Evolutionary conservation across 2,888 invertebrate genomes (phyloP), one percentile per base, ranked within the genome.

Genomic region (Leptopterna dolabrata): DNA sequence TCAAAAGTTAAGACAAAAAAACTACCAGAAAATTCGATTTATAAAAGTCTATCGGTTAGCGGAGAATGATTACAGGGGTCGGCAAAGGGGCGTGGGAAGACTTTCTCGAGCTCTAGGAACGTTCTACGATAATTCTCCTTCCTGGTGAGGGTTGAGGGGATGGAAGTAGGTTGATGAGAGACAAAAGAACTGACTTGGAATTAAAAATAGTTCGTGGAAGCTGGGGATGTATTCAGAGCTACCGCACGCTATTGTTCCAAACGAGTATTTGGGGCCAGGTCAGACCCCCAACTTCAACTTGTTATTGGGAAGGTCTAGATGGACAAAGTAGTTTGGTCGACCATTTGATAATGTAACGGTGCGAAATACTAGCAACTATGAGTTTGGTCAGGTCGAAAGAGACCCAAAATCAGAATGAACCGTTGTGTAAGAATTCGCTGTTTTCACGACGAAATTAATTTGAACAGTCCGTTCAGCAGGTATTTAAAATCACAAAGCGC

Each of bases 171-270:
- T 63, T 63, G 63, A 63, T 63, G 24, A 24, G 24, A 63, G 63
- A 63, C 63, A 63, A 63, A 63, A 63, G 63, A 63, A 24, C 63
- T 9, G 63, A 63, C 63, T 76, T 43, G n/a, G 43, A 36, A 76
- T 36, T 36, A 36, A 76, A 76, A 76, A 76, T 76, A 76, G 76
- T 76, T 19, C 36, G 24, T 36, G 76, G 76, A 76, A 76, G 36
- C 76, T 76, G 4, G 76, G 43, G 2, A 43, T 27, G 43, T 76
- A 36, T 76, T 36, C 76, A 11, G 36, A 36, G 76, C 76, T 76
- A 27, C n/a, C 19, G 76, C 29, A 14, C n/a, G 29, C 76, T 30
- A 30, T 76, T 76, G 76, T 76, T 36, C 76, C 43, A 76, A 76
- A 36, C 1, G 76, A 76, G 76, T 19, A 36, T 36, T 76, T 76